Evolutionary conservation across 2,888 invertebrate genomes (phyloP), one percentile per base, ranked within the genome.

Genomic region (Trisateles emortualis): DNA sequence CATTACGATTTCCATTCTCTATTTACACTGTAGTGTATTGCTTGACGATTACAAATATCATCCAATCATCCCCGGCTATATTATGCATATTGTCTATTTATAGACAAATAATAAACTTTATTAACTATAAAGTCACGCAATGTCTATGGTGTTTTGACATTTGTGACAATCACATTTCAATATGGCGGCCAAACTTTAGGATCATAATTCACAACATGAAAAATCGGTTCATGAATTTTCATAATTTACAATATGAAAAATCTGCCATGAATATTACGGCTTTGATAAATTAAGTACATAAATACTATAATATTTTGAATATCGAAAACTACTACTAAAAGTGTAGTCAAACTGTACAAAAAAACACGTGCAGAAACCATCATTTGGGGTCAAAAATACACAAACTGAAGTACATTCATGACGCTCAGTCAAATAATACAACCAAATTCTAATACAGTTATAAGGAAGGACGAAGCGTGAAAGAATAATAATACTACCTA

Each of bases 311-410:
- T 29, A 48, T 16, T 22, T 14, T 30, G 26, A 46, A 53, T 38
- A 26, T 29, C 38, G 6, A 36, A 32, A 44, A 30, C 38, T 64
- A 60, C 39, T 24, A 44, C 38, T 51, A 57, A 45, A 33, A 24
- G 64, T 70, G 70, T 57, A 58, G 40, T 38, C 44, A 71, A 65
- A 70, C 51, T 47, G 36, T 53, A 42, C 52, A 52, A 69, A 53
- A 52, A 69, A 73, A 68, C 70, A 68, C 70, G 74, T 74, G 74
- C 64, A 56, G 24, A 58, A 69, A 63, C 36, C 50, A 49, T 36
- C 32, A 35, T 29, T 40, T 4, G 43, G 48, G 26, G 24, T 11
- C 16, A 46, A 19, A 44, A 22, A 19, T 26, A 29, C 35, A 49
- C 43, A 22, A n/a, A 33, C 43, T 36, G 11, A 52, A 43, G 36